These are phyloP conservation scores for Synanthedon formicaeformis DNA, from an alignment of 2,888 invertebrate species.

Conservation along the genomic window DNA sequence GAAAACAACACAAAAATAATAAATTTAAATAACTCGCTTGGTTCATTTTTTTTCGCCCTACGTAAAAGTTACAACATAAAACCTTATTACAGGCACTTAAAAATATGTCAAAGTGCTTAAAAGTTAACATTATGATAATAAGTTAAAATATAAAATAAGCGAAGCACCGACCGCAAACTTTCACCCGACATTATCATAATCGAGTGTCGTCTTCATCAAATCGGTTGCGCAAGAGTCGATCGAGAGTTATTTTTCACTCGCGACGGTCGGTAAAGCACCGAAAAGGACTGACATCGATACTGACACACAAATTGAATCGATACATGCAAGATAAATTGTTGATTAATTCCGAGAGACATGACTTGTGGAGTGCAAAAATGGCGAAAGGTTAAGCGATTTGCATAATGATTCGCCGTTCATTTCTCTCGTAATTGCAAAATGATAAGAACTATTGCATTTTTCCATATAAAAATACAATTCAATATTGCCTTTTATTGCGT, in stretches of 20 bases:
- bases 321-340: conserved; percentile 4
- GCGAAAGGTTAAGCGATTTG: too few species aligned
- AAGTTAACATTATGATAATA: background rate
- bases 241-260: conserved; percentile 17
- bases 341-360: background rate
- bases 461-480: too few species aligned
- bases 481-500: too few species aligned
- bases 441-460: too few species aligned
- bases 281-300: conserved; percentile 1
- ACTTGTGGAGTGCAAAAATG: background rate
- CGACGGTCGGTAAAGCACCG: conserved; percentile 11
- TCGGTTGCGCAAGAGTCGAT: conserved; percentile 24
- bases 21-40: too few species aligned
- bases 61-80: too few species aligned
- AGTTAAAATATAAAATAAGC: background rate
- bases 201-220: conserved; percentile 28
- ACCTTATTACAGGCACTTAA: too few species aligned
- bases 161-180: conserved; percentile 11
- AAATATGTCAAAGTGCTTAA: too few species aligned
- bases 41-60: too few species aligned
- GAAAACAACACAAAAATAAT: too few species aligned
- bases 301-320: conserved; percentile 1
- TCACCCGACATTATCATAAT: conserved; percentile 27
- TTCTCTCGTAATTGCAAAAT: too few species aligned
- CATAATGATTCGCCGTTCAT: too few species aligned